Base-by-base conservation (phyloP, 2,113 vertebrate species). In the Varanus salvator region DNA sequence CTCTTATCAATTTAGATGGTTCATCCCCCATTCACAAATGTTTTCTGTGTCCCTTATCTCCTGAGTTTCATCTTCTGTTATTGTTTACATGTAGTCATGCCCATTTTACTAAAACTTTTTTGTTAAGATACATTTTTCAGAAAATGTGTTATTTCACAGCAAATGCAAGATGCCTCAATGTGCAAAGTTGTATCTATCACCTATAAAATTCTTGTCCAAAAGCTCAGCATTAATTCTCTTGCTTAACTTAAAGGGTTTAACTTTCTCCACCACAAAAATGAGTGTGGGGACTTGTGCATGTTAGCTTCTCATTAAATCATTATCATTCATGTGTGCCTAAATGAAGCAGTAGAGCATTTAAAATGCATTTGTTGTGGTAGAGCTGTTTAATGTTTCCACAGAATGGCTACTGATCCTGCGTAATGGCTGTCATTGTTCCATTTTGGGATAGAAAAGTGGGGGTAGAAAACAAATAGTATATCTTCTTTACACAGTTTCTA, bases 401-500 rank as follows among this genome's bases (percentile, higher is more conserved):
- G n/a, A 87, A 69, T 50, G 25, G 14, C 57, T 31, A 66, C 21
- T 50, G 27, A 52, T 77, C 12, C 25, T 77, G 25, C 27, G 14
- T 75, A 84, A 29, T 64, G 60, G 60, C 60, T 64, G 60, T 19
- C 60, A 3, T 64, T 15, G 17, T 64, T 15, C 60, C 60, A 64
- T 64, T 64, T 64, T 64, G 60, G 60, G 60, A 14, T 64, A 21
- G 15, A 64, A 21, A 64, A 19, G 11, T 1, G 38, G 38, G 38
- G 38, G 38, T 44, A 44, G 3, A 44, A 44, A 44, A 44, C 38
- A 44, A 44, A 44, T 44, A 44, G 38, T 44, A 44, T 44, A 44
- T 92, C 38, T 66, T 95, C 69, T 31, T 91, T 88, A 90, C 64
- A 93, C 89, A 78, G 72, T 71, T 92, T 34, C 87, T 84, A 72